Conservation (phyloP, 2,797 vertebrate species). For the Myotis findleyi region DNA sequence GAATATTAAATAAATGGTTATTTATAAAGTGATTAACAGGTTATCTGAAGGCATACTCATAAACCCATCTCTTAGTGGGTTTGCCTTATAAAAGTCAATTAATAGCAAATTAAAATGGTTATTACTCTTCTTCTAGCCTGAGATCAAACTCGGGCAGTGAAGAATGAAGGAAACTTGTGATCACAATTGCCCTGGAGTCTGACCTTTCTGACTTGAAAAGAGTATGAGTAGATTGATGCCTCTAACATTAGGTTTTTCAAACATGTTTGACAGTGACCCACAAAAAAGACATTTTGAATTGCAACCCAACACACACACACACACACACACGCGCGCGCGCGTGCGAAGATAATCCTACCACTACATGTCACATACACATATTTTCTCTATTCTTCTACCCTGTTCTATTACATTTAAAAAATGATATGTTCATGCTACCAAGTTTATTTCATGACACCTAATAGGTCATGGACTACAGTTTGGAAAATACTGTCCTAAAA, state of each 20-base stretch:
- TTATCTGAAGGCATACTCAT: conserved; percentile 29
- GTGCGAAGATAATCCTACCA: not conserved
- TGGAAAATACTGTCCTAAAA: not conserved
- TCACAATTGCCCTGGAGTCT: not conserved
- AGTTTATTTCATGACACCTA: not conserved
- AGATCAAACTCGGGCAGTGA: conserved; percentile 8
- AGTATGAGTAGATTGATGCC: not conserved
- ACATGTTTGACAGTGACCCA: not conserved
- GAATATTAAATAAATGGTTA: conserved; percentile 3
- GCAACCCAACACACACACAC: not conserved
- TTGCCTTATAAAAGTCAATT: conserved; percentile 45
- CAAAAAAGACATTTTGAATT: not conserved
- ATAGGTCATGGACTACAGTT: not conserved
- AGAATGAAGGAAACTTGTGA: conserved; percentile 18
- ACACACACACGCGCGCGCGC: not conserved
- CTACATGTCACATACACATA: not conserved
- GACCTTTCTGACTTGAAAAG: not conserved
- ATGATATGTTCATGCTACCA: not conserved
- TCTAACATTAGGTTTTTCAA: not conserved
- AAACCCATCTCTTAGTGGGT: conserved; percentile 29
- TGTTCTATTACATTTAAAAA: not conserved
- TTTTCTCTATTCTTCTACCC: not conserved
- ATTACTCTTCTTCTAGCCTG: not conserved
- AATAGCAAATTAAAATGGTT: conserved; percentile 22
- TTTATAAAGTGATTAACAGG: not conserved